These are phyloP conservation scores for Corticium candelabrum DNA, from an alignment of 37 sponge, comb jelly and placozoan species.

Conservation along the genomic window DNA sequence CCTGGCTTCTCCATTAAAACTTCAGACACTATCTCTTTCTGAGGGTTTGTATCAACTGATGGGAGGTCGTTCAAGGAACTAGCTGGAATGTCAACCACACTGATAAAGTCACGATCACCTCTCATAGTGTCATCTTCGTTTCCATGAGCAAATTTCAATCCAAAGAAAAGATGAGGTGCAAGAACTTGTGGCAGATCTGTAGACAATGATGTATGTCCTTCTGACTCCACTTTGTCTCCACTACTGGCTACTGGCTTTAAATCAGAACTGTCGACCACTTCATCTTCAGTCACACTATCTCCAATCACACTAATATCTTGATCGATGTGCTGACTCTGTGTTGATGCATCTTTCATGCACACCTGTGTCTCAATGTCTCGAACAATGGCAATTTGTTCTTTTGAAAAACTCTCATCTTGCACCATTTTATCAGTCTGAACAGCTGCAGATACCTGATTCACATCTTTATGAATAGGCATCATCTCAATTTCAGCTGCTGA, in stretches of 20 bases:
- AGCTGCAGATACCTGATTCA: background rate
- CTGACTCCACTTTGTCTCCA: too few relatives aligned
- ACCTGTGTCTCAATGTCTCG: background rate
- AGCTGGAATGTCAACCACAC: background rate
- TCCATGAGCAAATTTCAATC: too few relatives aligned
- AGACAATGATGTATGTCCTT: too few relatives aligned
- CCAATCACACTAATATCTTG: too few relatives aligned
- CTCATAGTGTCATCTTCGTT: background rate
- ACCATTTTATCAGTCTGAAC: too few relatives aligned
- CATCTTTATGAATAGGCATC: background rate
- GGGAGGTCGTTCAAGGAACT: background rate
- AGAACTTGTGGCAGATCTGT: background rate
- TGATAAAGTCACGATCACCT: background rate
- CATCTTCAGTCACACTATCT: too few relatives aligned
- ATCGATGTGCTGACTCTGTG: background rate
- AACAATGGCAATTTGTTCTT: background rate
- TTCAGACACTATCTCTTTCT: background rate
- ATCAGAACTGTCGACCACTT: too few relatives aligned
- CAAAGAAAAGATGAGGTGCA: background rate
- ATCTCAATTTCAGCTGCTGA: background rate
- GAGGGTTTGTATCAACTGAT: background rate
- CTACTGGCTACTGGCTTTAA: too few relatives aligned
- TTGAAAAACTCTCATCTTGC: too few relatives aligned
- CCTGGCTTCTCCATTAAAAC: too few relatives aligned
- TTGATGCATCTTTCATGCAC: background rate